Conservation (phyloP, 2,888 invertebrate genomes). For the Pediacus dermestoides region DNA sequence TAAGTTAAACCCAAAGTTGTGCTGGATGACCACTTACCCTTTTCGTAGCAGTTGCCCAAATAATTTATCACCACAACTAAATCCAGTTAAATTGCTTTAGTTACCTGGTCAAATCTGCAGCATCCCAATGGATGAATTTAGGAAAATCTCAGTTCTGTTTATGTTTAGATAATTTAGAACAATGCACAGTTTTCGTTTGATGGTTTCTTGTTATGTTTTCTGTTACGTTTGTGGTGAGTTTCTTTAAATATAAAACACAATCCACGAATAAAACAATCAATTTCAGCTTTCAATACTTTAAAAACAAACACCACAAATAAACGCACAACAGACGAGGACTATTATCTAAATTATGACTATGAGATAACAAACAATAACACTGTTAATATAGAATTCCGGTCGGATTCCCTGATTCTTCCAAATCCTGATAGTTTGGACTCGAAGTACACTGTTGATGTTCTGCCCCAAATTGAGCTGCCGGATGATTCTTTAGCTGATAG, state of each 20-base stretch:
- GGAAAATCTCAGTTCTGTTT: constrained; percentile 18
- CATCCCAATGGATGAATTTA: constrained; percentile 35
- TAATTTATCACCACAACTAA: not conserved
- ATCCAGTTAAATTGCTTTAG: constrained; percentile 6
- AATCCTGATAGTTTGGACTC: constrained; percentile 43
- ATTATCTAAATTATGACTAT: constrained; percentile 48
- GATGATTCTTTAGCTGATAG: constrained; percentile 63
- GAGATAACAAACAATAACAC: constrained; percentile 41
- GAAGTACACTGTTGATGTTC: constrained; percentile 49
- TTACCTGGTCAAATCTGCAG: constrained; percentile 26
- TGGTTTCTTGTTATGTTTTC: constrained; percentile 14
- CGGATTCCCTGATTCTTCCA: constrained; percentile 45
- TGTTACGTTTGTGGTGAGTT: constrained; percentile 20
- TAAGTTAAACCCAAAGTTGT: too few relatives aligned
- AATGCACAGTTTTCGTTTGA: constrained; percentile 18
- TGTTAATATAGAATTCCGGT: constrained; percentile 32
- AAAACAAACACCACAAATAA: constrained; percentile 7
- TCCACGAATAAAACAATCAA: constrained; percentile 1
- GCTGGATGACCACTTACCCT: too few relatives aligned
- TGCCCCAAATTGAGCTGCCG: constrained; percentile 55
- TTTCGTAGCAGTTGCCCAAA: constrained; percentile 22
- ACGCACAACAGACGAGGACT: constrained; percentile 37
- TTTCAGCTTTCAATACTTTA: not conserved
- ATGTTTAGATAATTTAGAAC: constrained; percentile 15
- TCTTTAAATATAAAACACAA: not conserved